Conservation (phyloP, 2,797 vertebrate species). For the Galagoides demidoff region DNA sequence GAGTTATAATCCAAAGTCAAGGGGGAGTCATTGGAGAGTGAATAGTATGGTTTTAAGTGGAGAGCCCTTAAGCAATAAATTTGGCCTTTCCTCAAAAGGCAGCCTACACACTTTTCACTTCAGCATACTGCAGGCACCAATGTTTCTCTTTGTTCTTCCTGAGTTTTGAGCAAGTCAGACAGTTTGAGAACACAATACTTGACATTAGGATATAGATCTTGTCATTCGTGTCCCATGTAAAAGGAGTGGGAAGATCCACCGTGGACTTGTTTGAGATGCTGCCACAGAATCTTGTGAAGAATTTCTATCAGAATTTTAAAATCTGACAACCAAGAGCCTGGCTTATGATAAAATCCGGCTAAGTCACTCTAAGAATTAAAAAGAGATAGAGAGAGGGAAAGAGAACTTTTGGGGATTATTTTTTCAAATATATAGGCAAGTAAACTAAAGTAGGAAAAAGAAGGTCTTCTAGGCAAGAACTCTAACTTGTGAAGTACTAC, state of each 20-base stretch:
- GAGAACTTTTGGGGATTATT: background rate
- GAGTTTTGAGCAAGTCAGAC: slow-evolving; percentile 5
- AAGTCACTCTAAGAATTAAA: background rate
- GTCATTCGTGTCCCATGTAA: slow-evolving; percentile 61
- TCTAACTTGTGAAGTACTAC: background rate
- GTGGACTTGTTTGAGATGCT: background rate
- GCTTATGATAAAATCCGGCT: background rate
- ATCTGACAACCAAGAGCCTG: slow-evolving; percentile 7
- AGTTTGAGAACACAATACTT: slow-evolving; percentile 12
- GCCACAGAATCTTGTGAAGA: slow-evolving; percentile 32
- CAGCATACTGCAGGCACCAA: background rate
- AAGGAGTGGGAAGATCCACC: slow-evolving; percentile 34
- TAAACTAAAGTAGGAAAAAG: slow-evolving; percentile 12
- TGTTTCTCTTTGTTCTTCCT: background rate
- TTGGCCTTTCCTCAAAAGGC: background rate
- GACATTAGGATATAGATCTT: slow-evolving; percentile 46
- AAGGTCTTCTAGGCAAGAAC: background rate
- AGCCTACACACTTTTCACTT: slow-evolving; percentile 42
- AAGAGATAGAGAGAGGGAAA: background rate
- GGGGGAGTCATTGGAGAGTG: background rate
- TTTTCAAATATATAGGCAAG: slow-evolving; percentile 16
- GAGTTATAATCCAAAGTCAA: background rate
- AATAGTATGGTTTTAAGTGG: background rate
- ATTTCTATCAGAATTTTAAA: slow-evolving; percentile 62
- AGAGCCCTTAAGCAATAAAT: slow-evolving; percentile 20